Base-by-base conservation (phyloP, 2,888 invertebrate genomes). In the Dione vanillae region DNA sequence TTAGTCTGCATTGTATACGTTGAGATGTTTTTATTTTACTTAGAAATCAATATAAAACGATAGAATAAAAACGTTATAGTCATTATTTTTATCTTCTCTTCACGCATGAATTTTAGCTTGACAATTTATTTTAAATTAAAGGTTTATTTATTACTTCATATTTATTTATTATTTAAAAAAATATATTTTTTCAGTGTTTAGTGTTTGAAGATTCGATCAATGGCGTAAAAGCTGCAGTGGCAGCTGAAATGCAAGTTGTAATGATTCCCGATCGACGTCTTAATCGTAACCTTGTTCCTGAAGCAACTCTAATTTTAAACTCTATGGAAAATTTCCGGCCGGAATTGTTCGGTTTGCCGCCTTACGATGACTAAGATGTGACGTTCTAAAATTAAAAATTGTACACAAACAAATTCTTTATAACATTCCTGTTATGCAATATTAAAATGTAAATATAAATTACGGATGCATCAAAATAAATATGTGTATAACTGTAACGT, bases 131-230 rank as follows among this genome's bases (percentile, higher is more conserved):
- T 3, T 5, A 27, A 27, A 27, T 27, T 3, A 27, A 5, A 27
- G 27, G 27, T 27, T 27, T 27, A 27, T 27, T 27, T 27, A 27
- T 27, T 3, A 27, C n/a, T n/a, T n/a, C 5, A 27, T 27, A 27
- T 27, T 27, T 27, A 3, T 27, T 27, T 27, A 2, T 3, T 27
- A 27, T 27, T 27, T 27, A 27, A n/a, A n/a, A n/a, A n/a, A n/a
- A n/a, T n/a, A n/a, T n/a, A n/a, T n/a, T 12, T 56, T 81, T 84
- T 51, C 88, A 96, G 95, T 97, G 97, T 80, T 88, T 98, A 70
- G 98, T 97, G 0, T 97, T 98, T 84, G 98, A 99, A 89, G 98
- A 99, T 89, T 96, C 98, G 0, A 95, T 97, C 0, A 98, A 97
- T 86, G 98, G 99, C 0, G 97, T 98, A 0, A 89, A 90, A 72